Percentiles rank a stretch among this genome's conserved stretches.
phyloP scores from a whole-genome alignment of 2,113 vertebrate genomes.

The Sardina pilchardus region DNA sequence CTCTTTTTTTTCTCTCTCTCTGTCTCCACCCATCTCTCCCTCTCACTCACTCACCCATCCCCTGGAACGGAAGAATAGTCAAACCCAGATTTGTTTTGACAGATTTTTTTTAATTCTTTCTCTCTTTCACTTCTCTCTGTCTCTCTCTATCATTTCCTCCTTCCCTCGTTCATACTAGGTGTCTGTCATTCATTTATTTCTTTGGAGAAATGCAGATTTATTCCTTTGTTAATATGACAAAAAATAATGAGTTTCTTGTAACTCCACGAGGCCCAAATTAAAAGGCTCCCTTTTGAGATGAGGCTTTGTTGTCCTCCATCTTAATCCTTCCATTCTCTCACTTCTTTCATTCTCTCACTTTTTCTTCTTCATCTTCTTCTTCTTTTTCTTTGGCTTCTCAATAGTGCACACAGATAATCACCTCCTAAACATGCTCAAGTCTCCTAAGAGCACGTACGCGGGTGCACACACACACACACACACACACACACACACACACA shows the following conservation, averaged over 20 bases:
- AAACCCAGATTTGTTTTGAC: conserved; percentile 44
- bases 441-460: conserved; percentile 35
- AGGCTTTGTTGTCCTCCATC: conserved; percentile 45
- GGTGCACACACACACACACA: conserved; percentile 7
- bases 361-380: conserved; percentile 51
- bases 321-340: conserved; percentile 58
- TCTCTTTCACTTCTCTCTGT: conserved; percentile 31
- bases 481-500: conserved; percentile 34
- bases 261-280: conserved; percentile 50
- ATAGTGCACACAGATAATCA: conserved; percentile 61
- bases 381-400: conserved; percentile 41
- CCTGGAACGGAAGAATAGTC: not conserved
- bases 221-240: conserved; percentile 76
- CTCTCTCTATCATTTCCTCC: conserved; percentile 14
- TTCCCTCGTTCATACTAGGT: conserved; percentile 47
- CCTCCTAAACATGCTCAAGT: conserved; percentile 59
- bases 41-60: not conserved
- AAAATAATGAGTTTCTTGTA: conserved; percentile 69
- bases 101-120: conserved; percentile 32
- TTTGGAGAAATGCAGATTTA: conserved; percentile 48
- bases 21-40: not conserved
- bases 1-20: not conserved
- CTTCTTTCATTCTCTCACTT: conserved; percentile 58
- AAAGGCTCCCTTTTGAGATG: conserved; percentile 49
- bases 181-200: conserved; percentile 57